A percentile compares a stretch with the other conserved stretches of the same genome.
Evolutionary conservation across 2,797 vertebrate genomes (phyloP).

Genomic region (Sebastes itinus): DNA sequence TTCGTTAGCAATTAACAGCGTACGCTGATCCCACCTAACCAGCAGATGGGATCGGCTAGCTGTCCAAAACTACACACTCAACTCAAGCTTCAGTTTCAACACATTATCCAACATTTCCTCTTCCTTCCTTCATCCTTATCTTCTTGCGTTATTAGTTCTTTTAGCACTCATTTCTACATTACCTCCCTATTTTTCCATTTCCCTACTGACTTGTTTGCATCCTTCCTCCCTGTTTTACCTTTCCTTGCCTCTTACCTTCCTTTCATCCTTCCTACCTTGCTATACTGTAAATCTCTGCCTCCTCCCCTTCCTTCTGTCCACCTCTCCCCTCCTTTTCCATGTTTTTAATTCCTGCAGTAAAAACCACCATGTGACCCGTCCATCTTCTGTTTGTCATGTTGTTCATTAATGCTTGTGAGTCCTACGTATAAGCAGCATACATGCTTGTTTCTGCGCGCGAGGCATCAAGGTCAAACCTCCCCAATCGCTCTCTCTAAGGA

Average conservation of each 20-base stretch:
- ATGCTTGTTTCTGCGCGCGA: constrained; percentile 2
- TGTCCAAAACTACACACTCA: constrained; percentile 23
- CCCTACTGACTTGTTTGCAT: not conserved
- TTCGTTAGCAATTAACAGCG: constrained; percentile 24
- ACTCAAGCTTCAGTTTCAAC: not conserved
- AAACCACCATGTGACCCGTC: not conserved
- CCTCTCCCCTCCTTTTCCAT: not conserved
- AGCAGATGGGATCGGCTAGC: constrained; percentile 8
- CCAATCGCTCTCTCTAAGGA: constrained; percentile 9
- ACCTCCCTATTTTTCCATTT: not conserved
- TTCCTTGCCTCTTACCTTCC: not conserved
- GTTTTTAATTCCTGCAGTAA: not conserved
- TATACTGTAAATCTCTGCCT: not conserved
- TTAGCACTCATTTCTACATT: not conserved
- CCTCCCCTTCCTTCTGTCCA: not conserved
- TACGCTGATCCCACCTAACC: constrained; percentile 15
- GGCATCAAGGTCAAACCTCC: constrained; percentile 26
- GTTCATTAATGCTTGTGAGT: not conserved
- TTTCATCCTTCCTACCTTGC: not conserved
- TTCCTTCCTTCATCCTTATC: not conserved
- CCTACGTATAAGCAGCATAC: not conserved
- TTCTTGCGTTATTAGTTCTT: not conserved
- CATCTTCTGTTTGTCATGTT: not conserved
- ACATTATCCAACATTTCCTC: not conserved
- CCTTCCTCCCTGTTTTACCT: not conserved